Evolutionary conservation across 2,888 invertebrate species (phyloP).

Genomic region (Chelonus formosanus): DNA sequence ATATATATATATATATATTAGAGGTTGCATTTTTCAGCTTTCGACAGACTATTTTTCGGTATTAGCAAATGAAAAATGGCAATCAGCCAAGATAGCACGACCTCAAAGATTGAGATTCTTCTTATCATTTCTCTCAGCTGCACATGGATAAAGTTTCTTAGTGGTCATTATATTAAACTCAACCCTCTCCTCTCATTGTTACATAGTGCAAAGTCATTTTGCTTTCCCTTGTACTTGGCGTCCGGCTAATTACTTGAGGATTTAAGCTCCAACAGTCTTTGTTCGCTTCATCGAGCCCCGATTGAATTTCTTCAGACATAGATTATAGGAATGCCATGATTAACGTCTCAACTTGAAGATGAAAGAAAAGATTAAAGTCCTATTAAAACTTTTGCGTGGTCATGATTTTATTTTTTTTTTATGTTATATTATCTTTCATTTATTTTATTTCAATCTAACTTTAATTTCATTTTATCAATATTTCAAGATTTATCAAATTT

Average conservation of each 20-base stretch:
- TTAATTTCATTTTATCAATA: not conserved
- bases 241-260: slow-evolving; percentile 20
- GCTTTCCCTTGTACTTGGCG: not conserved
- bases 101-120: slow-evolving; percentile 16
- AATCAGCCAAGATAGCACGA: slow-evolving; percentile 42
- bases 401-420: slow-evolving; percentile 3
- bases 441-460: not conserved
- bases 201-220: slow-evolving; percentile 12
- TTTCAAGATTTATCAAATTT: not conserved
- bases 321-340: slow-evolving; percentile 19
- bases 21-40: slow-evolving; percentile 6
- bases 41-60: slow-evolving; percentile 49
- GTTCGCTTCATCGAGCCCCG: slow-evolving; percentile 16
- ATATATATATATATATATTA: no score
- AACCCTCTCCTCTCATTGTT: not conserved
- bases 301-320: slow-evolving; percentile 26
- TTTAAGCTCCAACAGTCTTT: slow-evolving; percentile 1
- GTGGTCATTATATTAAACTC: slow-evolving; percentile 29
- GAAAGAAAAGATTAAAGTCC: not conserved
- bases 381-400: not conserved
- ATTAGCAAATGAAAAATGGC: slow-evolving; percentile 55
- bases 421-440: not conserved
- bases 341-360: slow-evolving; percentile 7
- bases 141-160: slow-evolving; percentile 14
- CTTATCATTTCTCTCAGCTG: slow-evolving; percentile 16